Conservation (phyloP, 1,140 invertebrate species). For the Aphaenogaster floridana region DNA sequence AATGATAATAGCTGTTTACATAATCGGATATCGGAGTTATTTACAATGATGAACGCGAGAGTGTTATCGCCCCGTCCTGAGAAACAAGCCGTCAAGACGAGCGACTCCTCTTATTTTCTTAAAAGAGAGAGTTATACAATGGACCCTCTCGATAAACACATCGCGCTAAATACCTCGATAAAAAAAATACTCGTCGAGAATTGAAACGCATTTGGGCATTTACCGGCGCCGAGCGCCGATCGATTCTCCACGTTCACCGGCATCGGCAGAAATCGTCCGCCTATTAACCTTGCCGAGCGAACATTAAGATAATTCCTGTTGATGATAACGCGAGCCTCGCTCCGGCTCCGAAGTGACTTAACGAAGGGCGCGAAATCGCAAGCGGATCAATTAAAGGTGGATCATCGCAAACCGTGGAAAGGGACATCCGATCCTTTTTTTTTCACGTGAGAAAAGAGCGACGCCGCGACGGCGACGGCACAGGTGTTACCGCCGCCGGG, state of each 20-base stretch:
- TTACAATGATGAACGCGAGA: constrained; percentile 3
- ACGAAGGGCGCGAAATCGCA: background rate
- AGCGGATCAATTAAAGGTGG: constrained; percentile 4
- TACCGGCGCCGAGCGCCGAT: background rate
- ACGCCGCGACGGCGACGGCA: constrained; percentile 1
- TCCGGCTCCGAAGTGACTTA: background rate
- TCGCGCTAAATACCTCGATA: background rate
- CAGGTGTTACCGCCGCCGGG: constrained; percentile 42
- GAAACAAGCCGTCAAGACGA: background rate
- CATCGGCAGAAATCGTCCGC: background rate
- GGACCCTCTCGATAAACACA: background rate
- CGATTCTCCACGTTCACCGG: background rate
- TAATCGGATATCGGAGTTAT: constrained; percentile 10
- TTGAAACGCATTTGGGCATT: background rate
- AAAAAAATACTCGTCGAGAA: background rate
- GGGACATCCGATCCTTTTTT: background rate
- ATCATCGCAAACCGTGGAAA: background rate
- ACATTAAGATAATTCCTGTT: constrained; percentile 20
- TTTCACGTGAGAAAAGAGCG: constrained; percentile 42
- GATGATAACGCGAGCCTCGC: background rate
- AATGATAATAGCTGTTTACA: constrained; percentile 15
- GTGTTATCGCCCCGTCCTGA: constrained; percentile 27
- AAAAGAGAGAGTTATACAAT: background rate
- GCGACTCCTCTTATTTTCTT: constrained; percentile 7
- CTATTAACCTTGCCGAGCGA: constrained; percentile 11